Base-by-base conservation (phyloP, 1,140 invertebrate genomes). In the Himalopsyche phryganea region DNA sequence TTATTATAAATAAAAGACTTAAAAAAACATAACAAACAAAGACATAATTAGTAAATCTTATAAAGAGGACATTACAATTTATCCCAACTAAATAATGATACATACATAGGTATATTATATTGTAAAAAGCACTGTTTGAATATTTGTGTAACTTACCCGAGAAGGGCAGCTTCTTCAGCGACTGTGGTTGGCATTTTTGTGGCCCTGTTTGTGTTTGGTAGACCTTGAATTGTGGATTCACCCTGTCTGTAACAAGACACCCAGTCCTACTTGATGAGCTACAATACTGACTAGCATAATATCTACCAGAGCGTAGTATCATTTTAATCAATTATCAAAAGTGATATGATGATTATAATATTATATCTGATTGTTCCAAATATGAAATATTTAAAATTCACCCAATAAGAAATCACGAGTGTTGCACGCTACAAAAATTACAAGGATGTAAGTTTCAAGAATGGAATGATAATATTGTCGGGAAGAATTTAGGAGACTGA, bases 81-180 rank as follows among this genome's bases (percentile, higher is more conserved):
- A n/a, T n/a, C n/a, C n/a, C n/a, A n/a, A n/a, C n/a, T n/a, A n/a
- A n/a, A n/a, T n/a, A n/a, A n/a, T n/a, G n/a, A n/a, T n/a, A n/a
- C n/a, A n/a, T n/a, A n/a, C n/a, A n/a, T n/a, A n/a, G n/a, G n/a
- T n/a, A n/a, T n/a, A n/a, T n/a, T n/a, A n/a, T n/a, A n/a, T n/a
- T n/a, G n/a, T n/a, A n/a, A n/a, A n/a, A n/a, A n/a, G n/a, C n/a
- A n/a, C n/a, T n/a, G n/a, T n/a, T n/a, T 13, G 19, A 13, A 20
- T 47, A 18, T 19, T 47, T 19, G 17, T 50, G 10, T 56, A 67
- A 78, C 83, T 86, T 82, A 86, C 84, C 85, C 83, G 73, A 86
- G 74, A 54, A 86, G 81, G 68, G 85, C 84, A 48, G 83, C 83
- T 76, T 86, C 83, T 75, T 86, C 85, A 65, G 84, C 81, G 66